Base-by-base conservation (phyloP, 2,888 invertebrate genomes). In the Apantesis nais region DNA sequence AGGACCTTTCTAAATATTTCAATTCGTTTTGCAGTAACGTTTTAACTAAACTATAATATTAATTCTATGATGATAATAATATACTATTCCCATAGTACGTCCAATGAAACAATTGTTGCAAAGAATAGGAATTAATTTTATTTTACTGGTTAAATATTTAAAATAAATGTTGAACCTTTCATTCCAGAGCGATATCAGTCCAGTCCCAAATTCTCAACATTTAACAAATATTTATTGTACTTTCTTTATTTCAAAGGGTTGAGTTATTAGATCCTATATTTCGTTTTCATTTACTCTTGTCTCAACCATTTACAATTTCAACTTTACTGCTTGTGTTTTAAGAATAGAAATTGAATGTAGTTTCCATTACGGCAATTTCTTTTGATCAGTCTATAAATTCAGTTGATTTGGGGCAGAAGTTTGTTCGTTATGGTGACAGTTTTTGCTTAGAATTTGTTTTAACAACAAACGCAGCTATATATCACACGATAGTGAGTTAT, bases 361-460 rank as follows among this genome's bases (percentile, higher is more conserved):
- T 44, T 22, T 70, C 55, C 58, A 71, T 19, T 73, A 64, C 67
- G 67, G 76, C 76, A 74, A 78, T 79, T 81, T 79, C 81, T 79
- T 82, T 80, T 82, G 82, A 82, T 82, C 81, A 79, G 76, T 73
- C 78, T 76, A 82, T 82, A 82, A 80, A 82, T 82, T 78, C 61
- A 63, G 74, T 39, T 76, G 75, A 75, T 78, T 81, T 79, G 73
- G 75, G 74, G 66, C 72, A 73, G 66, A 79, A 81, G 75, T 80
- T 82, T 58, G 76, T 76, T 78, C 80, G 80, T 81, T 82, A 79
- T 69, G 72, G 73, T 76, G 70, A 67, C 74, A 71, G 74, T 68
- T 71, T 81, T 82, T 82, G 77, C 80, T 78, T 71, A 73, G 76
- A 74, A 74, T 80, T 79, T 80, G 78, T 80, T 79, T 76, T 74